Conservation (phyloP, 2,888 invertebrate species). For the Pelosia muscerda region DNA sequence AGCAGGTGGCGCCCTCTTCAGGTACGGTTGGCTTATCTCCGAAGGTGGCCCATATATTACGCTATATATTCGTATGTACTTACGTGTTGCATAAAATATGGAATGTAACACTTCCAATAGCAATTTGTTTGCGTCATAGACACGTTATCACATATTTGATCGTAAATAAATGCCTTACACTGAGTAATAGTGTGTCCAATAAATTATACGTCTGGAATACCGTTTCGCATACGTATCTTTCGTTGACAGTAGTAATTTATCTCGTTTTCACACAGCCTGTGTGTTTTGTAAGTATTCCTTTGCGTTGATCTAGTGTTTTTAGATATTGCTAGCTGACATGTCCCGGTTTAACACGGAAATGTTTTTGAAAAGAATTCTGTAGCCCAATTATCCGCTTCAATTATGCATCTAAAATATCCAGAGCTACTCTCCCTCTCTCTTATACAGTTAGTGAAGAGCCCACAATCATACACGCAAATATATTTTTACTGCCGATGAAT, state of each 20-base stretch:
- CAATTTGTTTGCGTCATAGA: not conserved
- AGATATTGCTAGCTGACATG: not conserved
- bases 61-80: not conserved
- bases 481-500: too few relatives aligned
- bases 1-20: too few relatives aligned
- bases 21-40: too few relatives aligned
- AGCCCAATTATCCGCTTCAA: too few relatives aligned
- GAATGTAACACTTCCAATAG: not conserved
- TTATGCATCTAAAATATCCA: too few relatives aligned
- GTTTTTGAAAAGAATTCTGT: too few relatives aligned
- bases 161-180: constrained; percentile 1
- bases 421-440: too few relatives aligned
- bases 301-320: not conserved
- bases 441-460: too few relatives aligned
- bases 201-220: not conserved
- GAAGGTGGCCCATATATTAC: too few relatives aligned
- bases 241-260: constrained; percentile 2
- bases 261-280: not conserved
- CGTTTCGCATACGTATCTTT: not conserved
- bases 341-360: too few relatives aligned
- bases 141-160: not conserved
- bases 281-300: not conserved
- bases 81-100: not conserved
- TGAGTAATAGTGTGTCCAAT: not conserved
- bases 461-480: too few relatives aligned